A percentile compares a stretch with the other conserved stretches of the same genome.
phyloP scores from a whole-genome alignment of 2,888 invertebrate genomes.

The Coremacera marginata region DNA sequence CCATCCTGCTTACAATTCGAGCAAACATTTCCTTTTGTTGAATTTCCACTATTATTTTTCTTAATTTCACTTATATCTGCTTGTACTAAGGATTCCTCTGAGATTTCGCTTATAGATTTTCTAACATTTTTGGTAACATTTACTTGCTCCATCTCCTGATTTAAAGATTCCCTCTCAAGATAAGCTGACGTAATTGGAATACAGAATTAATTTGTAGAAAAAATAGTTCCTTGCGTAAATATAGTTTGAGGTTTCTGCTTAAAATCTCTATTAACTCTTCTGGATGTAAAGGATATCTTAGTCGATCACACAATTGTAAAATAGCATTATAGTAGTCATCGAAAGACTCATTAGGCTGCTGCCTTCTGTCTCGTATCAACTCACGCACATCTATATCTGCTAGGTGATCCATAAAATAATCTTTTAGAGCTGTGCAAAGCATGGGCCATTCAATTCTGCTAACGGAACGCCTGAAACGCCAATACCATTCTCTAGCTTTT shows the following conservation, averaged over 20 bases:
- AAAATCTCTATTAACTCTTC: constrained; percentile 28
- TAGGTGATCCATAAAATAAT: constrained; percentile 2
- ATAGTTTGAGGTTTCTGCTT: not conserved
- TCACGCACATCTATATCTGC: constrained; percentile 26
- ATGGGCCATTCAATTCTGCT: constrained; percentile 1
- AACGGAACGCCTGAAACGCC: constrained; percentile 2
- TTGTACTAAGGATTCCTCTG: not conserved
- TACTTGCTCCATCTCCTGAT: too few relatives aligned
- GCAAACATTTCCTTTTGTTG: not conserved
- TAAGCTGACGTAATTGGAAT: not conserved
- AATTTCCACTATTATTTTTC: not conserved
- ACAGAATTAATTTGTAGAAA: constrained; percentile 16
- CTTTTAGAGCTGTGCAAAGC: constrained; percentile 11
- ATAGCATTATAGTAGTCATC: constrained; percentile 25
- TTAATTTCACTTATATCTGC: not conserved
- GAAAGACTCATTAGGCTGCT: constrained; percentile 15
- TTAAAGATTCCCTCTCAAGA: too few relatives aligned
- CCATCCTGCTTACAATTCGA: not conserved
- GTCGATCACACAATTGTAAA: constrained; percentile 8
- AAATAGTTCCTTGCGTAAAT: constrained; percentile 12
- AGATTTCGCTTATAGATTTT: too few relatives aligned
- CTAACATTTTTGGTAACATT: too few relatives aligned
- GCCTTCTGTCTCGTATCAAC: constrained; percentile 28
- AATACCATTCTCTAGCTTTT: constrained; percentile 32
- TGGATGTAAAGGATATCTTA: not conserved